Percentiles rank a stretch among this genome's conserved stretches.
These are phyloP conservation scores for Globia sparganii DNA, from an alignment of 2,888 invertebrate species.

Conservation along the genomic window DNA sequence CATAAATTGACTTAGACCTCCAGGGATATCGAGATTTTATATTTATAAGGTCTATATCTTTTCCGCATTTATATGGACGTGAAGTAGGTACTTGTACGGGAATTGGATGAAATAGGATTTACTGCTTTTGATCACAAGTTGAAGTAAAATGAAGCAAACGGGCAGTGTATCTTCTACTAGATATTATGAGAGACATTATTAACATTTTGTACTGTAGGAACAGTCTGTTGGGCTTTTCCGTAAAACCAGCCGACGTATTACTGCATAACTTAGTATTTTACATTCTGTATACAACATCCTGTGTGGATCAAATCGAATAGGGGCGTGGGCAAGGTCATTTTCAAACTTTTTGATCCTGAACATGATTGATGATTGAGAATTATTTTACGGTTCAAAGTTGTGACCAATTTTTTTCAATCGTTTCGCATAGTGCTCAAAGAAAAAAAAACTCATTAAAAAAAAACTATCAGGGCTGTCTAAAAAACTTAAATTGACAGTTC, in stretches of 20 bases:
- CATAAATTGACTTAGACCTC: constrained; percentile 36
- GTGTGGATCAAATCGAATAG: too few relatives aligned
- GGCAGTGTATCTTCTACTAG: neutral
- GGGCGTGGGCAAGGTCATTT: too few relatives aligned
- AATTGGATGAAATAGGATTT: neutral
- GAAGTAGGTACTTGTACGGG: neutral
- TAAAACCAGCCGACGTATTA: neutral
- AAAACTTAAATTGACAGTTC: too few relatives aligned
- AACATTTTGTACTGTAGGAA: neutral
- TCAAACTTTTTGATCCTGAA: too few relatives aligned
- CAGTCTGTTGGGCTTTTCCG: neutral
- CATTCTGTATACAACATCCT: too few relatives aligned
- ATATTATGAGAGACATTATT: neutral
- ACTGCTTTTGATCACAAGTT: neutral
- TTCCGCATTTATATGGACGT: constrained; percentile 12
- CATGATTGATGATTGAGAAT: too few relatives aligned
- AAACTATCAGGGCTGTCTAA: too few relatives aligned
- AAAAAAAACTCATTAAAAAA: too few relatives aligned
- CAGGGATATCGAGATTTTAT: constrained; percentile 25
- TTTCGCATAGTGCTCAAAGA: too few relatives aligned
- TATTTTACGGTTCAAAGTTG: too few relatives aligned
- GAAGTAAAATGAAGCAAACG: neutral
- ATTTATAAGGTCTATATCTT: constrained; percentile 20
- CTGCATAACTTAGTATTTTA: too few relatives aligned
- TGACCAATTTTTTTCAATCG: too few relatives aligned